Evolutionary conservation across 1,140 invertebrate genomes (phyloP).

Genomic region (Drosophila setifemur): DNA sequence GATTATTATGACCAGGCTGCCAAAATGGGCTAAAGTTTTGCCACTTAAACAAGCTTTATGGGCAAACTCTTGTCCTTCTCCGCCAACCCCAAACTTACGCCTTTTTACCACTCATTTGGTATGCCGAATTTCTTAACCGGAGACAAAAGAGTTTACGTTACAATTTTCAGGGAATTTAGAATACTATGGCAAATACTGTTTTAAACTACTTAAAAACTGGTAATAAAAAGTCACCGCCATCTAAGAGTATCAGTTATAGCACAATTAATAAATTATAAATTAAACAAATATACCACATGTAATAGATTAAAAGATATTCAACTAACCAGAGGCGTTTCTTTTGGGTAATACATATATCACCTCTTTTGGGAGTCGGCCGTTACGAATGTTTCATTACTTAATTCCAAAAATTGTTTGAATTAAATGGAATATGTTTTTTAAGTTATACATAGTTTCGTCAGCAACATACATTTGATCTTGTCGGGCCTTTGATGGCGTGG

Average conservation of each 20-base stretch:
- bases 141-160: conserved; percentile 13
- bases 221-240: background rate
- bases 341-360: no score
- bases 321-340: no score
- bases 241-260: no score
- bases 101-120: conserved; percentile 6
- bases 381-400: no score
- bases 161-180: conserved; percentile 14
- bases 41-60: background rate
- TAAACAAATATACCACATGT: no score
- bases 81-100: conserved; percentile 3
- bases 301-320: no score
- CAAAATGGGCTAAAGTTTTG: background rate
- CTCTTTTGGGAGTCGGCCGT: no score
- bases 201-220: background rate
- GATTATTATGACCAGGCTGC: background rate
- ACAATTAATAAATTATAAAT: background rate
- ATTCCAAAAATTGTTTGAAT: no score
- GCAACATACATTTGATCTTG: no score
- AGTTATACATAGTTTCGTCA: no score
- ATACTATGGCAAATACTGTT: background rate
- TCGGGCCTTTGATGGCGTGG: no score
- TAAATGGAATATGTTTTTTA: no score
- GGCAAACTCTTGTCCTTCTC: background rate
- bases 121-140: background rate